phyloP scores from a whole-genome alignment of 2,888 invertebrate genomes.

The Ethmia dodecea region DNA sequence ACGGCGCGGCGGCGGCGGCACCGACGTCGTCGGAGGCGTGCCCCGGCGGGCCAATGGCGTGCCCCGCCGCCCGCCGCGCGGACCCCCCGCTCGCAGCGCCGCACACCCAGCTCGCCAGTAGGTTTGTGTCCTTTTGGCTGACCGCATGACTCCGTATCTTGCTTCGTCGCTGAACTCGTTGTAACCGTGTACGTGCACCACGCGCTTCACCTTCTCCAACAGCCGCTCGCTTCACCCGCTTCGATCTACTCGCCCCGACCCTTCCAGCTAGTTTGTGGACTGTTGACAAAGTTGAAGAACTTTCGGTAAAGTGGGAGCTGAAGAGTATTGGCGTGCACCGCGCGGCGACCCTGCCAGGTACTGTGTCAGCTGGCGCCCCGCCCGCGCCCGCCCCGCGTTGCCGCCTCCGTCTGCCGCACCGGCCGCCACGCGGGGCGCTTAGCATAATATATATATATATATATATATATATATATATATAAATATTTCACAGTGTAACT shows the following conservation, averaged over 20 bases:
- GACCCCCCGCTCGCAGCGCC: slow-evolving; percentile 46
- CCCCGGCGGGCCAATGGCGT: slow-evolving; percentile 69
- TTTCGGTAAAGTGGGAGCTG: slow-evolving; percentile 45
- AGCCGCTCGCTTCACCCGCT: slow-evolving; percentile 57
- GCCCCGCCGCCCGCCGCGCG: slow-evolving; percentile 58
- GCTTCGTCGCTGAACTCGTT: slow-evolving; percentile 75
- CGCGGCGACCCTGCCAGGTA: slow-evolving; percentile 62
- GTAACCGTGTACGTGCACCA: slow-evolving; percentile 67
- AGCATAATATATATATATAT: too few species aligned
- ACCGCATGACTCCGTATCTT: slow-evolving; percentile 78
- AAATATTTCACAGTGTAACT: too few species aligned
- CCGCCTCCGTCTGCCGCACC: slow-evolving; percentile 11
- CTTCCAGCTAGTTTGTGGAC: slow-evolving; percentile 52
- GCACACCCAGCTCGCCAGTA: slow-evolving; percentile 71
- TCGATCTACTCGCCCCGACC: slow-evolving; percentile 37
- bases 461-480: too few species aligned
- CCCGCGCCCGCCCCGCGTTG: slow-evolving; percentile 27
- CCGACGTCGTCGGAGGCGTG: slow-evolving; percentile 61
- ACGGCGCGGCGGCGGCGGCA: slow-evolving; percentile 46
- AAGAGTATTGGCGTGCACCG: slow-evolving; percentile 42
- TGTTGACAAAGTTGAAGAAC: slow-evolving; percentile 44
- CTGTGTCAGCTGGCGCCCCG: slow-evolving; percentile 36
- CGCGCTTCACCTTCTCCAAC: slow-evolving; percentile 60
- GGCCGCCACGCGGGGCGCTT: slow-evolving; percentile 30
- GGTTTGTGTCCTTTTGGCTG: slow-evolving; percentile 79